These are phyloP conservation scores for Mesoclemmys tuberculata DNA, from an alignment of 2,113 vertebrate genomes.

Conservation along the genomic window DNA sequence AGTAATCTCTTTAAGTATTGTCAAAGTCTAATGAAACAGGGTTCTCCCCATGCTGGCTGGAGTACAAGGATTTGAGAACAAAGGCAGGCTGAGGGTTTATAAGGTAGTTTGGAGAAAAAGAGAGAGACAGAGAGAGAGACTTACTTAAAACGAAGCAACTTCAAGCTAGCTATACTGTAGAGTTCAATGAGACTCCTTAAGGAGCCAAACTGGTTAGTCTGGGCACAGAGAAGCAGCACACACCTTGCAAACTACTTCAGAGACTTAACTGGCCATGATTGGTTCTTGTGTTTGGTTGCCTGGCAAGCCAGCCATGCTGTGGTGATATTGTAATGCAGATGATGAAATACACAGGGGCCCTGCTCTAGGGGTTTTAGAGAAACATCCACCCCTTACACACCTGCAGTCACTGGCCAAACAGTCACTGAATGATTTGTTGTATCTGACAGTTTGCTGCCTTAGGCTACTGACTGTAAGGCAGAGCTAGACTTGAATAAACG, in stretches of 20 bases:
- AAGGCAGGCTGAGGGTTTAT: neutral
- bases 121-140: neutral
- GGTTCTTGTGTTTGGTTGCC: neutral
- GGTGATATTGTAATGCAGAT: fast-evolving
- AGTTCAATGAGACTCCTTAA: neutral
- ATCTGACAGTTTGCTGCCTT: neutral
- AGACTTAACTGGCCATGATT: neutral
- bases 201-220: neutral
- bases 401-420: neutral
- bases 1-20: slow-evolving; percentile 66
- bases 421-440: fast-evolving
- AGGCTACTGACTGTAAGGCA: neutral
- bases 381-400: neutral
- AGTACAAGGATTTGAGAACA: slow-evolving; percentile 46
- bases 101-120: neutral
- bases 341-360: neutral
- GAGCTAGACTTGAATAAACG: neutral
- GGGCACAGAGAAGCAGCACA: fast-evolving
- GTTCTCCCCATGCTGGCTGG: neutral
- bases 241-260: neutral
- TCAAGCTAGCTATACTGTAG: neutral
- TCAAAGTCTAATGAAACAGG: slow-evolving; percentile 27
- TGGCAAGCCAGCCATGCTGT: neutral
- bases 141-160: neutral
- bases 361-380: neutral